Percentiles rank a stretch among this genome's conserved stretches.
These are phyloP conservation scores for Drosophila elegans DNA, from an alignment of 1,140 invertebrate species.

Conservation along the genomic window DNA sequence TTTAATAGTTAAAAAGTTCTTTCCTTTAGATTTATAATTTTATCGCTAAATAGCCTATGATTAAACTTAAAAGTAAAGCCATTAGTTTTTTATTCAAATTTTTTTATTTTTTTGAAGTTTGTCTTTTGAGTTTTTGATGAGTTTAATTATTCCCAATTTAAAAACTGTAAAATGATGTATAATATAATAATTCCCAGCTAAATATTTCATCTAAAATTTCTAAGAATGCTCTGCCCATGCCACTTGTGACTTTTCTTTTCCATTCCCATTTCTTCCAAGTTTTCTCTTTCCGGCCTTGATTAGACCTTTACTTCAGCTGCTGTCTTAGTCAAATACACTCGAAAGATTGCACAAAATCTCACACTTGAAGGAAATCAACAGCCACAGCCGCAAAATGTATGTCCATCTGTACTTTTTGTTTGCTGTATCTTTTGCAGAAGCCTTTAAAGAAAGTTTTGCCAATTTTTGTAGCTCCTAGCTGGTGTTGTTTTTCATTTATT, in stretches of 20 bases:
- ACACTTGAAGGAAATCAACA: slow-evolving; percentile 41
- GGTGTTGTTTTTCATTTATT: slow-evolving; percentile 19
- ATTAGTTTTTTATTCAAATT: no score
- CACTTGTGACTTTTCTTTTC: not conserved
- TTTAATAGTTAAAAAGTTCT: no score
- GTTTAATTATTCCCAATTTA: no score
- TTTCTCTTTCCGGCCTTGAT: slow-evolving; percentile 25
- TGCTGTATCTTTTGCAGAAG: slow-evolving; percentile 30
- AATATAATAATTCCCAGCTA: not conserved
- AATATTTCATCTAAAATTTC: slow-evolving; percentile 23
- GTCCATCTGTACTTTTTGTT: slow-evolving; percentile 14
- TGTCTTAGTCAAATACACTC: slow-evolving; percentile 51
- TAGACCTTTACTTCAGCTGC: slow-evolving; percentile 41
- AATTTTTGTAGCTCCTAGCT: slow-evolving; percentile 20
- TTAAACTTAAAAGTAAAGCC: no score
- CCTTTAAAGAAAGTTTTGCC: slow-evolving; percentile 55
- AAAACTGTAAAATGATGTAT: no score
- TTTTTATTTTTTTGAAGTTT: no score
- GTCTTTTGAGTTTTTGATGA: no score
- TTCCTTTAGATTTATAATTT: no score
- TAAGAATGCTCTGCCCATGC: not conserved
- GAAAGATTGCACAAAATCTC: slow-evolving; percentile 31
- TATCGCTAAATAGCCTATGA: no score
- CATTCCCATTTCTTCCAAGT: slow-evolving; percentile 19
- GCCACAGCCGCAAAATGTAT: slow-evolving; percentile 30